Evolutionary conservation across 2,797 vertebrate genomes (phyloP).

Genomic region (Balearica regulorum): DNA sequence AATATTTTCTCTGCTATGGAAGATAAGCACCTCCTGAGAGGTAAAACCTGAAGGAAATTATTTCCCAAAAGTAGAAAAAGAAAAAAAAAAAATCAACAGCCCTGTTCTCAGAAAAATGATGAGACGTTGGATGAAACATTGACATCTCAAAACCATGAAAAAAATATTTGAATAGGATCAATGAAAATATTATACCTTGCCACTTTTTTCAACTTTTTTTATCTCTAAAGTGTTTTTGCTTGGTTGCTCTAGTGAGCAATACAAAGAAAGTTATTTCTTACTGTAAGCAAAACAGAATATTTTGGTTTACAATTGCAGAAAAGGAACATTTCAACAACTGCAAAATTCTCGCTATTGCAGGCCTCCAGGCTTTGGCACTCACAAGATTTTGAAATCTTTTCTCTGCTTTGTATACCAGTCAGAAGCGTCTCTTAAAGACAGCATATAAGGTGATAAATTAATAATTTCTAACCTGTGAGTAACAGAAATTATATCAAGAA

Average conservation of each 20-base stretch:
- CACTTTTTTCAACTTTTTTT: neutral
- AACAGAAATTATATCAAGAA: neutral
- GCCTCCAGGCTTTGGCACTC: neutral
- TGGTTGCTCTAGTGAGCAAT: neutral
- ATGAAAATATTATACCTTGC: neutral
- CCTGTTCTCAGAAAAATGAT: neutral
- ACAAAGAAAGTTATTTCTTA: neutral
- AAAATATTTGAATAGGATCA: neutral
- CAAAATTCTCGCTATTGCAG: neutral
- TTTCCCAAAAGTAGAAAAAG: neutral
- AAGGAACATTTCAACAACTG: neutral
- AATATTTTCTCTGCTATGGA: neutral
- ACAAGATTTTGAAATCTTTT: neutral
- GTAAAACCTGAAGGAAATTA: neutral
- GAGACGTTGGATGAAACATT: neutral
- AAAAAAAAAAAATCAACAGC: rapidly evolving
- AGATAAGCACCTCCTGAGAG: neutral
- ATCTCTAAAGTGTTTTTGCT: neutral
- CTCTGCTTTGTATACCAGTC: neutral
- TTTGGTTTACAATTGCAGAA: neutral
- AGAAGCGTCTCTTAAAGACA: neutral
- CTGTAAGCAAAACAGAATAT: neutral
- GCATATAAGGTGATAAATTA: neutral
- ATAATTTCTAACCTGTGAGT: neutral
- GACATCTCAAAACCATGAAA: neutral